Conservation (phyloP, 2,888 invertebrate species). For the Hirtodrosophila histrioides region DNA sequence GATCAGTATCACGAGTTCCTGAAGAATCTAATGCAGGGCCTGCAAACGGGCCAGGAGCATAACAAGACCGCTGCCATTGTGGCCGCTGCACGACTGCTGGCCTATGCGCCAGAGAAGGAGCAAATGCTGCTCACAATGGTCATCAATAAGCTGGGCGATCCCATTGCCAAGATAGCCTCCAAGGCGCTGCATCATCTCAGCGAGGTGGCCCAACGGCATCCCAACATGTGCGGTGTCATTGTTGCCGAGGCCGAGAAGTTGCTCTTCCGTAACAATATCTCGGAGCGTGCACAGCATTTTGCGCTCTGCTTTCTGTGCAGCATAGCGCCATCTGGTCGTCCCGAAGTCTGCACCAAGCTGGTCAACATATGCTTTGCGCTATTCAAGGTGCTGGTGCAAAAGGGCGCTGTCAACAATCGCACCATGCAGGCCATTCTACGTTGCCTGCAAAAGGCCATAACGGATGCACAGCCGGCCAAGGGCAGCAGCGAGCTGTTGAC, state of each 20-base stretch:
- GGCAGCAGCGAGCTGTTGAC: conserved; percentile 80
- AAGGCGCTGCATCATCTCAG: conserved; percentile 94
- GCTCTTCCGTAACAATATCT: conserved; percentile 94
- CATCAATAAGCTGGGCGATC: conserved; percentile 98
- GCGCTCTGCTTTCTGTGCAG: conserved; percentile 96
- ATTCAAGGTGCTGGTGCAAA: conserved; percentile 95
- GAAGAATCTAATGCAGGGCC: conserved; percentile 82
- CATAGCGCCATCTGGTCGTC: conserved; percentile 89
- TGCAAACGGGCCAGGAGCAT: conserved; percentile 83
- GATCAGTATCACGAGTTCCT: conserved; percentile 87
- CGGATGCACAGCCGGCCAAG: conserved; percentile 78
- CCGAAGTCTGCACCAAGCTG: conserved; percentile 92
- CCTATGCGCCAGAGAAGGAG: conserved; percentile 83
- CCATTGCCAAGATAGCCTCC: conserved; percentile 91
- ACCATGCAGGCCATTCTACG: conserved; percentile 93
- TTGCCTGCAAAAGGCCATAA: conserved; percentile 91
- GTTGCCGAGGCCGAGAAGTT: conserved; percentile 95
- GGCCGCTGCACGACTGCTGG: conserved; percentile 77
- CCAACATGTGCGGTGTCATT: conserved; percentile 96
- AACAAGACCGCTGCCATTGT: conserved; percentile 82
- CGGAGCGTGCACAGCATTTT: conserved; percentile 95
- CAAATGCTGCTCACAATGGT: conserved; percentile 89
- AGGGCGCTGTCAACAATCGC: conserved; percentile 91
- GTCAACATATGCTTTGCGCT: conserved; percentile 97
- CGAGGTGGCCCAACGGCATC: conserved; percentile 92